These are phyloP conservation scores for Terebella lapidaria DNA, from an alignment of 2,888 invertebrate species.

Conservation along the genomic window DNA sequence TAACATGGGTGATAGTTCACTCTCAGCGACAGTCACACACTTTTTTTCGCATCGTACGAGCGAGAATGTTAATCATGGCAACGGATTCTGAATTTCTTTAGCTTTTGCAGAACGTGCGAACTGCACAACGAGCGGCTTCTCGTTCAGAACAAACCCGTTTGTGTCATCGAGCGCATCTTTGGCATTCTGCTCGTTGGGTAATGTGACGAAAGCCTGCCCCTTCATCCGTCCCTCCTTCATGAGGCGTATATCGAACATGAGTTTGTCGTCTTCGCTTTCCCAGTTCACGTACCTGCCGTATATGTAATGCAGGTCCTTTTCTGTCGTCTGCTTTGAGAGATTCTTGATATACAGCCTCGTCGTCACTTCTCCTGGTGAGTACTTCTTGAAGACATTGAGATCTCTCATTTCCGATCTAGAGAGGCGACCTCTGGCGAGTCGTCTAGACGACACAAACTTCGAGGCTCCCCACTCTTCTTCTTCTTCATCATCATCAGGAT, in stretches of 20 bases:
- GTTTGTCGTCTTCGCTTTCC: conserved; percentile 50
- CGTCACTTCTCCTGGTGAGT: conserved; percentile 74
- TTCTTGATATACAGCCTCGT: conserved; percentile 89
- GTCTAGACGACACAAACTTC: conserved; percentile 62
- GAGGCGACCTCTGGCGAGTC: conserved; percentile 67
- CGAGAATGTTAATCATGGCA: no score
- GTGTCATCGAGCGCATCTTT: conserved; percentile 75
- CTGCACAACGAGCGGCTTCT: conserved; percentile 86
- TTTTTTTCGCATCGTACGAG: no score
- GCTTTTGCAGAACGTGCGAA: conserved; percentile 63
- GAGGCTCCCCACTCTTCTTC: conserved; percentile 32
- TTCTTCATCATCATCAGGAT: conserved; percentile 27
- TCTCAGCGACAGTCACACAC: no score
- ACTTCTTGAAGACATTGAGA: conserved; percentile 78
- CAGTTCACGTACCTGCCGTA: conserved; percentile 66
- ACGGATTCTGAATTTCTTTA: no score
- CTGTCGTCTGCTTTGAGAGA: conserved; percentile 73
- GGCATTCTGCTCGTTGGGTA: conserved; percentile 68
- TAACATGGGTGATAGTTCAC: no score
- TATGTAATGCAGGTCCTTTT: conserved; percentile 65
- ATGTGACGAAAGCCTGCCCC: conserved; percentile 87
- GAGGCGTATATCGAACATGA: conserved; percentile 66
- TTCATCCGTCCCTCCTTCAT: conserved; percentile 96
- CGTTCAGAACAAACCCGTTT: conserved; percentile 79
- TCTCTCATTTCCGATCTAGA: conserved; percentile 59